Base-by-base conservation (phyloP, 2,797 vertebrate species). In the Yasuhikotakia modesta region DNA sequence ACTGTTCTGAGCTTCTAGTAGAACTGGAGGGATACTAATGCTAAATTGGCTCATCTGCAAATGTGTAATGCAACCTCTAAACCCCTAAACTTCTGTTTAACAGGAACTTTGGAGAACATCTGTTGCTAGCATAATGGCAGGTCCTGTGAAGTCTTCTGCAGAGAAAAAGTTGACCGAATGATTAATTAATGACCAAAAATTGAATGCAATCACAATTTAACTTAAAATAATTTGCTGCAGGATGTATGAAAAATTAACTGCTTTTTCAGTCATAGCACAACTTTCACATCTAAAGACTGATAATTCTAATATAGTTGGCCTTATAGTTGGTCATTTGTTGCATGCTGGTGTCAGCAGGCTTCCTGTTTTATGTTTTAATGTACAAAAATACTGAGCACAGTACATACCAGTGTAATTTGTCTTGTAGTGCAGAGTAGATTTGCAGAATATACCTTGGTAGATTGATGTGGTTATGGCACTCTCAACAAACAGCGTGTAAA, bases 81-180 rank as follows among this genome's bases (percentile, higher is more conserved):
- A 73, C 24, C 76, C 50, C 22, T 39, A 11, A 32, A 69, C 52
- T 78, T 53, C 32, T 82, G 55, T 73, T 73, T 63, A 73, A 72
- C 45, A 78, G 53, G 17, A 78, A 81, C 64, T 68, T 61, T 52
- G 61, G 65, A 63, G 74, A 77, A 73, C 74, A 81, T 57, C 80
- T 81, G 80, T 68, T 74, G 70, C 27, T 52, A 70, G 32, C 50
- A 39, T 79, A 79, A 82, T 79, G 81, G 66, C 71, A 79, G 76
- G 81, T 82, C 66, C 76, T 66, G 45, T 65, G 64, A 75, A 71
- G 76, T 79, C 58, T 58, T 75, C 24, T 45, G 52, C 35, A 10
- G 43, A 60, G 43, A 70, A 71, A 69, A 71, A 70, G 64, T 64
- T n/a, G n/a, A n/a, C n/a, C n/a, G n/a, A n/a, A n/a, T n/a, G n/a